A percentile compares a stretch with the other conserved stretches of the same genome.
Evolutionary conservation across 2,888 invertebrate species (phyloP).

Genomic region (Philereme vetulata): DNA sequence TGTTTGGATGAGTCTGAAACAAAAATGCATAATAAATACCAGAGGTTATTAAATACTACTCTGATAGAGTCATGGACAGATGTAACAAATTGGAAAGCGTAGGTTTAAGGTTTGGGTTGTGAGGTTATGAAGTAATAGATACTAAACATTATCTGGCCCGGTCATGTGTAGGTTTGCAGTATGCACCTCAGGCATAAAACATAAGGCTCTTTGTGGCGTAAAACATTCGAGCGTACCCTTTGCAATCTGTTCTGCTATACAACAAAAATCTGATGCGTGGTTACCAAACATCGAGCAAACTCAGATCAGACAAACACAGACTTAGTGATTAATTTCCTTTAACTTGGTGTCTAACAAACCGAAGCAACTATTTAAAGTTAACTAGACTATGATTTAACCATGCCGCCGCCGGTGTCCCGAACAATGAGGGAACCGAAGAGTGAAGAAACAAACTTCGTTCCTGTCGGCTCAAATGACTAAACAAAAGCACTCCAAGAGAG

Average conservation of each 20-base stretch:
- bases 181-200: no score
- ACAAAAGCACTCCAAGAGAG: conserved; percentile 52
- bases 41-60: no score
- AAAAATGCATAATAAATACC: no score
- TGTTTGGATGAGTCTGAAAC: no score
- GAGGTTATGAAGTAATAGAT: conserved; percentile 29
- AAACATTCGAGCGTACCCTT: no score
- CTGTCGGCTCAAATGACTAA: conserved; percentile 54
- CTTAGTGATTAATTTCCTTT: conserved; percentile 5
- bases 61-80: background rate
- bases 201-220: no score
- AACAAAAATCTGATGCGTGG: no score
- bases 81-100: conserved; percentile 15
- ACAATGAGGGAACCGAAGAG: conserved; percentile 33
- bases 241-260: no score
- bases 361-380: conserved; percentile 28
- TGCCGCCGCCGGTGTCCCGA: conserved; percentile 23
- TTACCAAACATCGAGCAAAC: background rate
- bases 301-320: background rate
- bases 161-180: conserved; percentile 26
- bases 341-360: conserved; percentile 6
- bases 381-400: conserved; percentile 33
- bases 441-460: conserved; percentile 20
- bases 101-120: conserved; percentile 23
- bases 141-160: conserved; percentile 38